Evolutionary conservation across 2,797 vertebrate genomes (phyloP).

Genomic region (Pantherophis vulpinus): DNA sequence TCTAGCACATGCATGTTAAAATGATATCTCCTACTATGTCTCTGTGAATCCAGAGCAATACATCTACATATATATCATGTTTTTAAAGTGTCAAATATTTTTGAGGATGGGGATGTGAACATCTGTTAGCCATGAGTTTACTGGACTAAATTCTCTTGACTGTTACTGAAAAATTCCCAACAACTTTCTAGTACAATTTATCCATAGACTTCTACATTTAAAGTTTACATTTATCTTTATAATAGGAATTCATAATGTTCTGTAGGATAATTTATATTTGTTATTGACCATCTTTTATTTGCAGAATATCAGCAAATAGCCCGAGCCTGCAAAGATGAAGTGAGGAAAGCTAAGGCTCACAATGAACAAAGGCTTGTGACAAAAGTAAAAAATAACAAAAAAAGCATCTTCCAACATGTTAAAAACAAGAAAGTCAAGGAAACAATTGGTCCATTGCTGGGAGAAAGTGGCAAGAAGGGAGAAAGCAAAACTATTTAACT

Average conservation of each 20-base stretch:
- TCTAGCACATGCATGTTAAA: neutral
- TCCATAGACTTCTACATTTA: neutral
- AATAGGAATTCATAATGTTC: neutral
- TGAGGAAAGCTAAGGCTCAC: too few relatives aligned
- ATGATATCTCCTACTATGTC: neutral
- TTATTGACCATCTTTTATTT: too few relatives aligned
- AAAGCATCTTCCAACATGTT: too few relatives aligned
- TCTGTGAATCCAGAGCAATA: neutral
- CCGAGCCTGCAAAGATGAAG: too few relatives aligned
- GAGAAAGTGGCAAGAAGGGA: too few relatives aligned
- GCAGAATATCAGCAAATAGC: too few relatives aligned
- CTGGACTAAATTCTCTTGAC: neutral
- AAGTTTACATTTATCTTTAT: neutral
- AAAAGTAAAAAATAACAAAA: too few relatives aligned
- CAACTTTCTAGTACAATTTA: neutral
- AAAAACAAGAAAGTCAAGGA: too few relatives aligned
- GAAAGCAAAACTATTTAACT: too few relatives aligned
- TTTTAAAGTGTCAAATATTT: neutral
- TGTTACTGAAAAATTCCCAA: neutral
- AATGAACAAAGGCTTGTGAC: too few relatives aligned
- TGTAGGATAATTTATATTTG: neutral
- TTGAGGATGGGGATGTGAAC: neutral
- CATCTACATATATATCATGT: neutral
- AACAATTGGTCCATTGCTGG: too few relatives aligned
- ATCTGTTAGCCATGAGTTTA: neutral